These are phyloP conservation scores for Fissipunctia ypsillon DNA, from an alignment of 2,888 invertebrate genomes.

Conservation along the genomic window DNA sequence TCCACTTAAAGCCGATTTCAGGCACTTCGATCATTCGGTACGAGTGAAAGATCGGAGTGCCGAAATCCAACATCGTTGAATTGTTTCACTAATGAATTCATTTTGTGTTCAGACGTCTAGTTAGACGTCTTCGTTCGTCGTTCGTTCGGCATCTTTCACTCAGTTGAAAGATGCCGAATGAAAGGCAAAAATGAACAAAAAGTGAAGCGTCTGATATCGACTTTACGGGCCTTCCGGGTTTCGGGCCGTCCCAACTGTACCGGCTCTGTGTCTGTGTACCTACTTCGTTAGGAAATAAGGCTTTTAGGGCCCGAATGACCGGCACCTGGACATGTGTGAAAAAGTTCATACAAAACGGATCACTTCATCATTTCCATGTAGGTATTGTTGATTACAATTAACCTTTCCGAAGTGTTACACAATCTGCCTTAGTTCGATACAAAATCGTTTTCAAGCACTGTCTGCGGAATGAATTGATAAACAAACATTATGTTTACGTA, in stretches of 20 bases:
- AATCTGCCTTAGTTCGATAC: conserved; percentile 18
- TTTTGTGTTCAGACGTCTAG: background rate
- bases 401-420: conserved; percentile 14
- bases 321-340: background rate
- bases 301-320: background rate
- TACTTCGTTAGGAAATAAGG: background rate
- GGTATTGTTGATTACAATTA: conserved; percentile 13
- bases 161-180: background rate
- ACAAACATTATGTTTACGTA: conserved; percentile 7
- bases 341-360: background rate
- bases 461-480: background rate
- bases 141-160: too few relatives aligned
- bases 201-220: background rate
- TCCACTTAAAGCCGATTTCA: background rate
- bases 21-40: background rate
- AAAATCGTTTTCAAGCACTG: conserved; percentile 18
- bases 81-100: background rate
- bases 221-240: background rate
- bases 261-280: background rate
- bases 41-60: background rate
- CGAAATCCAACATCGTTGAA: background rate
- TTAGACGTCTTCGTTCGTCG: too few relatives aligned
- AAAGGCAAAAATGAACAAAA: background rate
- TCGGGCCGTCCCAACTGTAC: background rate
- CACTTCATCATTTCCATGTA: background rate